Evolutionary conservation across 2,888 invertebrate species (phyloP), one percentile per base, ranked within the genome.

Genomic region (Dichetophora obliterata): DNA sequence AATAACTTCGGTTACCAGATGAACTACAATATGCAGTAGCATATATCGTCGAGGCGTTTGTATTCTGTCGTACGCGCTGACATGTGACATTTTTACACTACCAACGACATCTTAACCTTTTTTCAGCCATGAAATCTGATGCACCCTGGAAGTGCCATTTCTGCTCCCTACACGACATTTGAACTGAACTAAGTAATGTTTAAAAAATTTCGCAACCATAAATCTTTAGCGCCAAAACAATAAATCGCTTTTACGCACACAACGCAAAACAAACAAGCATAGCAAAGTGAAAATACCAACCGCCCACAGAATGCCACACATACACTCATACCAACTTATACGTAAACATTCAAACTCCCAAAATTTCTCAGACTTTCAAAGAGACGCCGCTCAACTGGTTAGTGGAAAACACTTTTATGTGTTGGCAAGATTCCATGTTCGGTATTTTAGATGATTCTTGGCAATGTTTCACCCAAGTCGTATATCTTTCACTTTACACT

Each of bases 401-500:
- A 16, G 22, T 22, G 27, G 24, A 68, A 68, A 50, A 16, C 24
- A 14, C n/a, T 24, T 50, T 68, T 48, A 27, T 11, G 22, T 52
- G 27, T 31, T 34, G 71, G 71, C 31, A 22, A 66, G 14, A 43
- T 14, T 43, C 43, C 43, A 43, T 43, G 43, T 54, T 54, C 22
- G 6, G 22, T 54, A 19, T 54, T 54, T 54, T 54, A 1, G 6
- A 2, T 19, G 22, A 11, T 48, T 19, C 43, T 19, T 52, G 31
- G 31, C 57, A 34, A 22, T 52, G 31, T 31, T 70, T 70, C 54
- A 48, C 31, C n/a, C 70, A 83, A 84, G 84, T 82, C 84, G 82
- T 84, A 85, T 85, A 85, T 85, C 84, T 85, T 84, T 82, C 84
- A 83, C 84, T 84, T 84, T 83, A 83, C 83, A 84, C 84, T 85